These are phyloP conservation scores for Parauchenoglanis punctatus DNA, from an alignment of 2,797 vertebrate genomes.

Conservation along the genomic window DNA sequence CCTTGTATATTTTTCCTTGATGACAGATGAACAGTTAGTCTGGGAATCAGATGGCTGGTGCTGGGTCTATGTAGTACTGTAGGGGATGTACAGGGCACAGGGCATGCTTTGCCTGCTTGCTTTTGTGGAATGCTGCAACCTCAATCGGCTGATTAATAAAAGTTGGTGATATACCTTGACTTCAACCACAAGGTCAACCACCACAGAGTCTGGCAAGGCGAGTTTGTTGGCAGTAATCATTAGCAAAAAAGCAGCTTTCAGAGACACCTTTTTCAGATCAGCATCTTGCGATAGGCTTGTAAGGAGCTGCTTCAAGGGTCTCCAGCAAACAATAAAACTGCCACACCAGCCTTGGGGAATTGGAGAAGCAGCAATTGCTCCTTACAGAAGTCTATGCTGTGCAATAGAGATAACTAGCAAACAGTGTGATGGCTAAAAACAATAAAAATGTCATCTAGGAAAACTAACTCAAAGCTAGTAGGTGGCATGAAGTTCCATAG, in stretches of 20 bases:
- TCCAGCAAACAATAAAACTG: not conserved
- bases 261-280: not conserved
- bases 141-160: not conserved
- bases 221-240: not conserved
- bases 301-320: not conserved
- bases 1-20: not conserved
- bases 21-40: not conserved
- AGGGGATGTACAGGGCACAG: not conserved
- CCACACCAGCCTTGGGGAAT: not conserved
- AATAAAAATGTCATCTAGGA: not conserved
- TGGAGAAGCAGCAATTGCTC: not conserved
- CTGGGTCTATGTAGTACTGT: not conserved
- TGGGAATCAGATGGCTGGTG: not conserved
- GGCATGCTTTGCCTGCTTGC: not conserved
- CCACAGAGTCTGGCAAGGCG: not conserved
- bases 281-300: not conserved
- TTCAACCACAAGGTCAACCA: not conserved
- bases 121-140: not conserved
- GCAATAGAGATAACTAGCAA: not conserved
- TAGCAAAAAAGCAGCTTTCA: not conserved
- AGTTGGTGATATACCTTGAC: not conserved
- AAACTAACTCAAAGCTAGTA: not conserved
- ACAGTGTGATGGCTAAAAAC: not conserved
- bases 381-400: not conserved
- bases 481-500: not conserved